Conservation (phyloP, 2,888 invertebrate species). For the Cephus spinipes region DNA sequence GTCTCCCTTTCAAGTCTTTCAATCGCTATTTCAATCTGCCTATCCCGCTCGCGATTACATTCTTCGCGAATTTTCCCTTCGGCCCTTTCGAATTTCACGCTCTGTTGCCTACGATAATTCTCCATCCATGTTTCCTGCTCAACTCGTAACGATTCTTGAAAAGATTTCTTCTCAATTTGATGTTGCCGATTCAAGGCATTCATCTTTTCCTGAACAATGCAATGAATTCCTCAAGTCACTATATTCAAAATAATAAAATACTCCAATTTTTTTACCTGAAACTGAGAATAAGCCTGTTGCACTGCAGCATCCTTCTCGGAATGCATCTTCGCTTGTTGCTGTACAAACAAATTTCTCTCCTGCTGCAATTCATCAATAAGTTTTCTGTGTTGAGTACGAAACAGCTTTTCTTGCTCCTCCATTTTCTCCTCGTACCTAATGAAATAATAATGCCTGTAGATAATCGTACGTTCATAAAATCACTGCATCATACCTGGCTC, state of each 20-base stretch:
- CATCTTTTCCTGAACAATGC: slow-evolving; percentile 42
- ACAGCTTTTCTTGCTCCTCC: slow-evolving; percentile 52
- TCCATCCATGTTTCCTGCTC: slow-evolving; percentile 76
- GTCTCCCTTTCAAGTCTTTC: slow-evolving; percentile 78
- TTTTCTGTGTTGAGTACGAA: slow-evolving; percentile 45
- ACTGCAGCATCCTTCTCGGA: slow-evolving; percentile 44
- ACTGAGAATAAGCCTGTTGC: slow-evolving; percentile 39
- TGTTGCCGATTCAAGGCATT: slow-evolving; percentile 46
- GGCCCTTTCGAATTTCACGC: slow-evolving; percentile 72
- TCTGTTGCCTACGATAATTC: slow-evolving; percentile 74
- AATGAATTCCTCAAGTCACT: neutral
- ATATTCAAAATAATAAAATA: slow-evolving; percentile 4
- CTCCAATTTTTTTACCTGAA: slow-evolving; percentile 38
- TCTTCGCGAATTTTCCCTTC: slow-evolving; percentile 78
- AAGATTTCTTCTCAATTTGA: slow-evolving; percentile 68
- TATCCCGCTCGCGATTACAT: slow-evolving; percentile 80
- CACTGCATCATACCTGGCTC: slow-evolving; percentile 66
- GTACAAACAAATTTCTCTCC: slow-evolving; percentile 44
- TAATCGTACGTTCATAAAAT: neutral
- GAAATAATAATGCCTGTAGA: neutral
- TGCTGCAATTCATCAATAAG: slow-evolving; percentile 48
- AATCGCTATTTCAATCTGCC: slow-evolving; percentile 81
- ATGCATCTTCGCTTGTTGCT: slow-evolving; percentile 46
- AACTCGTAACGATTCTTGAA: slow-evolving; percentile 73
- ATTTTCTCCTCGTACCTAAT: slow-evolving; percentile 52